Conservation (phyloP, 2,113 vertebrate species). For the Myocastor coypus region DNA sequence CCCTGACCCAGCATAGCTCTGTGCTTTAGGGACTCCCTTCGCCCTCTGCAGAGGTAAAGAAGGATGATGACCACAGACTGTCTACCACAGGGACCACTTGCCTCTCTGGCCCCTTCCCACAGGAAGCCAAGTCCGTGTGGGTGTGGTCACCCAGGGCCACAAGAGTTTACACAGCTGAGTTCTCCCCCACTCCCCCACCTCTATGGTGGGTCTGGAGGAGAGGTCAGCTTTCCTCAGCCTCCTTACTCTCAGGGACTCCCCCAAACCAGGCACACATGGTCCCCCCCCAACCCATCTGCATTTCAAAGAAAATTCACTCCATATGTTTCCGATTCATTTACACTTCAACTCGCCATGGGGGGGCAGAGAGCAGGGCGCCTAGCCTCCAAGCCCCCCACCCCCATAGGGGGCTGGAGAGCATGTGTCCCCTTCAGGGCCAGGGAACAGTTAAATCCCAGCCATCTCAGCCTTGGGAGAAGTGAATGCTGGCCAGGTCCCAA, state of each 20-base stretch:
- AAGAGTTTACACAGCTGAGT: constrained; percentile 69
- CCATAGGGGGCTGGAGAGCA: constrained; percentile 69
- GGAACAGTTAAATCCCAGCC: constrained; percentile 45
- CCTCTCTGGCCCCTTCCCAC: constrained; percentile 34
- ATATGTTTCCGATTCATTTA: constrained; percentile 85
- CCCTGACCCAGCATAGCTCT: background rate
- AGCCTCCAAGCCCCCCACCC: constrained; percentile 54
- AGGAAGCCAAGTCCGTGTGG: constrained; percentile 63
- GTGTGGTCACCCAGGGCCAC: constrained; percentile 67
- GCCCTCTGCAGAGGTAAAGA: constrained; percentile 38
- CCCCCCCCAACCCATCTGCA: constrained; percentile 78
- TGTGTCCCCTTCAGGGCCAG: constrained; percentile 68
- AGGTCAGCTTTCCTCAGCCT: constrained; percentile 70
- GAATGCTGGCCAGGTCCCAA: background rate
- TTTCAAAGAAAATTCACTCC: constrained; percentile 84
- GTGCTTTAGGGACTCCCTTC: constrained; percentile 33
- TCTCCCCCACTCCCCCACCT: background rate
- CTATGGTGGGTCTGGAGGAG: constrained; percentile 60
- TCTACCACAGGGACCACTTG: constrained; percentile 33
- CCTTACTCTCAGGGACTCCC: constrained; percentile 62
- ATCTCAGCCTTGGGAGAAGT: background rate
- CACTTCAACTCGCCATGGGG: constrained; percentile 80
- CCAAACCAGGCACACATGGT: constrained; percentile 79
- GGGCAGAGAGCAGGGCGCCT: constrained; percentile 62
- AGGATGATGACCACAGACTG: constrained; percentile 16